These are phyloP conservation scores for Cyphomyrus plagiostoma DNA, from an alignment of 2,113 vertebrate genomes.

Conservation along the genomic window DNA sequence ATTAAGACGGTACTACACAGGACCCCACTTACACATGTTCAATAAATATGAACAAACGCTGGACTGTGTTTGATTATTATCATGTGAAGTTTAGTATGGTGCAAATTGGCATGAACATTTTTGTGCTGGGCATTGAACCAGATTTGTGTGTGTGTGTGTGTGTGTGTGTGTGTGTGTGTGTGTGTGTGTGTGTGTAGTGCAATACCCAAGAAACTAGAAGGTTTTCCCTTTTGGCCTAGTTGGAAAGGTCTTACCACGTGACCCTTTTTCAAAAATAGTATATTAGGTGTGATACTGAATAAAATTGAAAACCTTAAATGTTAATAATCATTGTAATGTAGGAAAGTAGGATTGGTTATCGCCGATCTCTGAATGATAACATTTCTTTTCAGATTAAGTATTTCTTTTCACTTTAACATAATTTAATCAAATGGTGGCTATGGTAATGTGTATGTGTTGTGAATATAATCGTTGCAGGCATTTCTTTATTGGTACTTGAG, in stretches of 20 bases:
- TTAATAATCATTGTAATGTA: not conserved
- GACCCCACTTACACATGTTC: conserved; percentile 42
- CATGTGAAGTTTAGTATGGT: conserved; percentile 26
- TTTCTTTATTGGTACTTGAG: not conserved
- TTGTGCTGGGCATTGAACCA: not conserved
- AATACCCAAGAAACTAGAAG: conserved; percentile 26
- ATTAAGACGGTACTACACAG: conserved; percentile 56
- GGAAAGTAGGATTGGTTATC: not conserved
- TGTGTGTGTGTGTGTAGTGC: conserved; percentile 7
- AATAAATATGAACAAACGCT: conserved; percentile 38
- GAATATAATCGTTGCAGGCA: not conserved
- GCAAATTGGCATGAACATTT: conserved; percentile 14
- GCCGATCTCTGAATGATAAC: not conserved
- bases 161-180: no score
- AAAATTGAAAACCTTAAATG: not conserved
- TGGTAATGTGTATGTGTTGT: not conserved
- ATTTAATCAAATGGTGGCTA: not conserved
- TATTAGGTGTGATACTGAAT: not conserved
- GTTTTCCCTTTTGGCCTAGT: not conserved
- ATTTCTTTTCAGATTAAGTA: not conserved
- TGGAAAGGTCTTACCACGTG: conserved; percentile 21
- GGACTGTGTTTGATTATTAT: conserved; percentile 6
- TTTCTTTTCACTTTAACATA: not conserved
- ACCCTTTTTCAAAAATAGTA: not conserved
- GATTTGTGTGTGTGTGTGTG: not conserved